Evolutionary conservation across 2,888 invertebrate genomes (phyloP).

Genomic region (Drosophila tanythrix): DNA sequence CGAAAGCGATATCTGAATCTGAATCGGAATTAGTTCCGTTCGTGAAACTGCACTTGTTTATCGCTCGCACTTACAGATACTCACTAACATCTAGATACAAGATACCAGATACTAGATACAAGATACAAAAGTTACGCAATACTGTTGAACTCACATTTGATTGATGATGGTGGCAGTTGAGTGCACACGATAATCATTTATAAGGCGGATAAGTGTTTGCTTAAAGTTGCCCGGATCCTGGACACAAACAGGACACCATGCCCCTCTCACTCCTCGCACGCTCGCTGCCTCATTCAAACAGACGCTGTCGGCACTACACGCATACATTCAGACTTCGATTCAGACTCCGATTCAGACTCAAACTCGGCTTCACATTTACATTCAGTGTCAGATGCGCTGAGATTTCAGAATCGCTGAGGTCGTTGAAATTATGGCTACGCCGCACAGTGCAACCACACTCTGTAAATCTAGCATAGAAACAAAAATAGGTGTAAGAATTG

Average conservation of each 20-base stretch:
- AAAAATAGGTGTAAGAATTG: neutral
- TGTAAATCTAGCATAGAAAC: neutral
- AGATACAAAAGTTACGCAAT: constrained; percentile 21
- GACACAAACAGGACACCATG: constrained; percentile 9
- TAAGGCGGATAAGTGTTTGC: constrained; percentile 64
- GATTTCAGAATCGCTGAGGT: constrained; percentile 49
- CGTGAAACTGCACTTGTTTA: constrained; percentile 36
- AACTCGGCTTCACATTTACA: constrained; percentile 25
- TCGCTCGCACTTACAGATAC: constrained; percentile 3
- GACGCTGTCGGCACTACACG: constrained; percentile 29
- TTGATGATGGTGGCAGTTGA: constrained; percentile 68
- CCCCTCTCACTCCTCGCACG: neutral
- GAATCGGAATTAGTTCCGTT: constrained; percentile 15
- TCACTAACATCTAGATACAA: too few species aligned
- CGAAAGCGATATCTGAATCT: neutral
- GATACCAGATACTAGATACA: neutral
- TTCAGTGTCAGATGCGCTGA: constrained; percentile 24
- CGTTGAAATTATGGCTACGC: constrained; percentile 48
- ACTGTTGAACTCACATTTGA: constrained; percentile 65
- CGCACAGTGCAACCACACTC: constrained; percentile 12
- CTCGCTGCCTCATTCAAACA: neutral
- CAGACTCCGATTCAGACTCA: neutral
- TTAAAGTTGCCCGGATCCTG: constrained; percentile 14
- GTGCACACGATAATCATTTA: constrained; percentile 72
- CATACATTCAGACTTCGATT: constrained; percentile 20